These are phyloP conservation scores for Thermophis baileyi DNA, from an alignment of 2,113 vertebrate species.

Conservation along the genomic window DNA sequence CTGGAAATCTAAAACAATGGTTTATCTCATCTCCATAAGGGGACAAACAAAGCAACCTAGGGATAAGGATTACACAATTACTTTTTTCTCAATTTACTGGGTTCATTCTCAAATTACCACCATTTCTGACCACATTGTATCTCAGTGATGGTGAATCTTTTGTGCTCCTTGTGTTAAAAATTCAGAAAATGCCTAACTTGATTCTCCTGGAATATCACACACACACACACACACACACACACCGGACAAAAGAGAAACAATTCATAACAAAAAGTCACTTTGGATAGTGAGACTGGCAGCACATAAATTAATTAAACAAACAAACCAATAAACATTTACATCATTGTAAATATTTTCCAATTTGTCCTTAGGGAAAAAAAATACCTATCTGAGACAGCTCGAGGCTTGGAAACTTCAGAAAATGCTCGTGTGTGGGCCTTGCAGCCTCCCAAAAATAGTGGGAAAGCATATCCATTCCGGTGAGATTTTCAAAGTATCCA, in stretches of 20 bases:
- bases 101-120: background rate
- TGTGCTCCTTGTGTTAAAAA: background rate
- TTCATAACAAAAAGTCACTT: background rate
- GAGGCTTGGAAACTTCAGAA: no score
- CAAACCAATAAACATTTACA: background rate
- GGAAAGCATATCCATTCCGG: no score
- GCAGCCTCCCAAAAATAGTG: no score
- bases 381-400: background rate
- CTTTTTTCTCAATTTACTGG: background rate
- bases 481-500: no score
- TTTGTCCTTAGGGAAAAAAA: background rate
- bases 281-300: background rate
- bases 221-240: no score
- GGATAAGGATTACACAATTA: background rate
- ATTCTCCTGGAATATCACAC: no score
- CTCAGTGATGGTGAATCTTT: background rate
- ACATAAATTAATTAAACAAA: background rate
- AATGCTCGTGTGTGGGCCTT: no score
- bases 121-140: background rate
- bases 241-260: no score
- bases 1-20: background rate
- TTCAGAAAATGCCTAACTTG: no score
- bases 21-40: background rate
- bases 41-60: background rate
- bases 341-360: background rate